phyloP scores from a whole-genome alignment of 2,888 invertebrate genomes.

The Nezara viridula region DNA sequence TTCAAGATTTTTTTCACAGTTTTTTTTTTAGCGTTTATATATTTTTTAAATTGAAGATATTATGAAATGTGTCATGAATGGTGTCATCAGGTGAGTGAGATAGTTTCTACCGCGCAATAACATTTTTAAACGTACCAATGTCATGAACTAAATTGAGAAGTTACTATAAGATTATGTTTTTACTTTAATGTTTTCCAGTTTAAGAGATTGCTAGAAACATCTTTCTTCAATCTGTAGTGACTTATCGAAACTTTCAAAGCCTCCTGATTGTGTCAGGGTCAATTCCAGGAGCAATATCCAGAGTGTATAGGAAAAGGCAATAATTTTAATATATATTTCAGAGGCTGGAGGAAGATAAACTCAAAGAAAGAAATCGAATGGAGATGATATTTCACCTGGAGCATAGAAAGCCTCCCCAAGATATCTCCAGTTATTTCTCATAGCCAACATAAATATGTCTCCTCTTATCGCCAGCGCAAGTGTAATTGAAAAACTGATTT shows the following conservation, averaged over 20 bases:
- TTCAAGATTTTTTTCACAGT: no score
- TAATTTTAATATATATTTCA: slow-evolving; percentile 42
- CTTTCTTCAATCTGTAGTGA: background rate
- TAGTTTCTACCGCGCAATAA: no score
- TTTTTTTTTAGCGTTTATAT: no score
- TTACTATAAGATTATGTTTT: no score
- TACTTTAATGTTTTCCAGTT: no score
- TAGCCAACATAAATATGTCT: slow-evolving; percentile 54
- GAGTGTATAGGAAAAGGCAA: slow-evolving; percentile 5
- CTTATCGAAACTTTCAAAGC: background rate
- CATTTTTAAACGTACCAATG: no score
- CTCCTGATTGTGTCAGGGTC: background rate
- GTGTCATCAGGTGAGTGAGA: no score
- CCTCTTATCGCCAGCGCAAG: slow-evolving; percentile 1
- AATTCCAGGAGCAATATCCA: background rate
- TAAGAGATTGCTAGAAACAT: background rate
- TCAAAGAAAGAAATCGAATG: slow-evolving; percentile 38
- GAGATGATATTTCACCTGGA: slow-evolving; percentile 43
- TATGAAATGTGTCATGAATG: no score
- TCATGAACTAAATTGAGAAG: no score
- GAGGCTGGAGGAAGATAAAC: slow-evolving; percentile 19
- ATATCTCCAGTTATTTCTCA: slow-evolving; percentile 49
- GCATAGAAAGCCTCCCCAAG: slow-evolving; percentile 4
- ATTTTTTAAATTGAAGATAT: no score
- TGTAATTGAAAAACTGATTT: slow-evolving; percentile 59